Percentiles rank a stretch among this genome's conserved stretches.
phyloP scores from a whole-genome alignment of 2,113 vertebrate species.

The Ceratotherium simum region DNA sequence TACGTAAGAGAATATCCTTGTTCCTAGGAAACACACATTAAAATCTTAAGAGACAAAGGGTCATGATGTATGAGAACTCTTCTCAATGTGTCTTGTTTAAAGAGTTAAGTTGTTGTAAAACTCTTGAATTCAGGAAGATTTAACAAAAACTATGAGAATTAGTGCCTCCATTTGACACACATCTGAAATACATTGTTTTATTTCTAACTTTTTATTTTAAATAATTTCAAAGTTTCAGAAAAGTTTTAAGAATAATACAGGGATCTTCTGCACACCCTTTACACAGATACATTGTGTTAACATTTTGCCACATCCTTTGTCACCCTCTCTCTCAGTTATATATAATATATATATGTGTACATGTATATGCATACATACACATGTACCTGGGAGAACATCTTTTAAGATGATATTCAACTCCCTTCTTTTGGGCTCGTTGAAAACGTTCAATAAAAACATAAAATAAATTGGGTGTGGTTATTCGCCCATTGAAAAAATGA shows the following conservation, averaged over 20 bases:
- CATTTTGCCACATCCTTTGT: neutral
- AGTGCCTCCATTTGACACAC: neutral
- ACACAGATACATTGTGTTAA: neutral
- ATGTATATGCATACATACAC: neutral
- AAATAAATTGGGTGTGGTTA: neutral
- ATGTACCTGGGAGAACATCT: neutral
- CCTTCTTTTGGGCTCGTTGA: neutral
- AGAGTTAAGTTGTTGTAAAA: neutral
- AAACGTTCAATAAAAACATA: neutral
- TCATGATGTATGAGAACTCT: neutral
- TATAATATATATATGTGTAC: neutral
- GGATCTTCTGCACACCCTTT: neutral
- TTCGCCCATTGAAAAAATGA: neutral
- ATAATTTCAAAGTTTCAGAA: neutral
- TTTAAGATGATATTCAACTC: neutral
- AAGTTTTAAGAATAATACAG: neutral
- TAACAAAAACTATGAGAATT: neutral
- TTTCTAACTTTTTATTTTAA: neutral
- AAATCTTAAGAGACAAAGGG: neutral
- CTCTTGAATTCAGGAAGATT: neutral
- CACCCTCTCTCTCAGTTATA: neutral
- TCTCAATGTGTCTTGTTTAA: neutral
- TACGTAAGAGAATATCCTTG: neutral
- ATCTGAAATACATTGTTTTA: neutral
- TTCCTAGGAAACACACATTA: neutral